Conservation (phyloP, 2,797 vertebrate species). For the Peromyscus eremicus region DNA sequence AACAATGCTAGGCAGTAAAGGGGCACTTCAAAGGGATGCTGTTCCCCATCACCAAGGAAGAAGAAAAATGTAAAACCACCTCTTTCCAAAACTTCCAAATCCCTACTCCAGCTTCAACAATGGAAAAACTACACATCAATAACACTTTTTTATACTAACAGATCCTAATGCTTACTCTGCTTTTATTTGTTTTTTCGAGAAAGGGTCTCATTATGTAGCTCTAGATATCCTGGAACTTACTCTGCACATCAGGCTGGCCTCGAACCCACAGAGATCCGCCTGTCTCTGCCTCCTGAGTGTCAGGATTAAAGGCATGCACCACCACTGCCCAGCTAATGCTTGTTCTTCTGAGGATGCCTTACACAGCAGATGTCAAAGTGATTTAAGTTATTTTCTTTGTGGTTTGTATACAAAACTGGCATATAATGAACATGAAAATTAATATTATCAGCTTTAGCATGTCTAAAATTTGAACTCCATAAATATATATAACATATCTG, state of each 20-base stretch:
- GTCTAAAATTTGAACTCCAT: not conserved
- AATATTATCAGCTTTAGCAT: not conserved
- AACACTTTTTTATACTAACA: not conserved
- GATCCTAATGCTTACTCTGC: not conserved
- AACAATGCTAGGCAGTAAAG: not conserved
- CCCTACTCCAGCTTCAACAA: not conserved
- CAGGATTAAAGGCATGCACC: not conserved
- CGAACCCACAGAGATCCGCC: not conserved
- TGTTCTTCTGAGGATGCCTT: not conserved
- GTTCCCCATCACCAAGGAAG: not conserved
- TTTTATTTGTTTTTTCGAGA: not conserved
- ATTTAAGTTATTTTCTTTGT: conserved; percentile 34
- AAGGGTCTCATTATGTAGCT: not conserved
- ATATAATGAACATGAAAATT: not conserved
- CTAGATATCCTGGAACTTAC: not conserved
- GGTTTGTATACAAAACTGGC: not conserved
- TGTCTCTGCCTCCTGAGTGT: not conserved
- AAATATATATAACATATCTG: not conserved
- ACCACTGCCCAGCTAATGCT: not conserved
- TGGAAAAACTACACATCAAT: not conserved
- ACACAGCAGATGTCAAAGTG: not conserved
- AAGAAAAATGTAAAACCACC: not conserved
- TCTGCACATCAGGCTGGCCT: not conserved
- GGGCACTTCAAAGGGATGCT: not conserved
- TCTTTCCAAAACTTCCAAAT: not conserved